Conservation (phyloP, 2,797 vertebrate genomes). For the Tangara arthus region DNA sequence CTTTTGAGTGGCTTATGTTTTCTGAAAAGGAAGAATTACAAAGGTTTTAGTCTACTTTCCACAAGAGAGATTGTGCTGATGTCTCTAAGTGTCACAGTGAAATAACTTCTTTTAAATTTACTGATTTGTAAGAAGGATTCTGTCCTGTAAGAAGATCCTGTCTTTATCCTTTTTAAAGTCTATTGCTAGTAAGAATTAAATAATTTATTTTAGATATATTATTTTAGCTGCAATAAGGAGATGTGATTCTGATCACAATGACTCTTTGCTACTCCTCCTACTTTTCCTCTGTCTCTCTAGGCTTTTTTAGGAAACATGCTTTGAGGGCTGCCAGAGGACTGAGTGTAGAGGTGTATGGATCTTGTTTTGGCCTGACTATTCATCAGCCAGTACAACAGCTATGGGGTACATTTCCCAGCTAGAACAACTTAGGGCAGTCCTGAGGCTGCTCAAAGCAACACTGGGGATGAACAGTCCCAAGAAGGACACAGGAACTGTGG, state of each 20-base stretch:
- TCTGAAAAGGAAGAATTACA: not conserved
- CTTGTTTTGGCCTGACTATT: not conserved
- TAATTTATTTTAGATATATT: not conserved
- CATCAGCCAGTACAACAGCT: not conserved
- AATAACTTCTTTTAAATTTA: not conserved
- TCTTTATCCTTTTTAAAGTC: not conserved
- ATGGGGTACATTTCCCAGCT: not conserved
- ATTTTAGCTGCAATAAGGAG: not conserved
- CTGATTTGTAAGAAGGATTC: not conserved
- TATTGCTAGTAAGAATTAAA: not conserved
- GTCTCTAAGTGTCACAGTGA: not conserved
- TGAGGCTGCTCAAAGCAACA: not conserved
- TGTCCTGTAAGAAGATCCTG: not conserved
- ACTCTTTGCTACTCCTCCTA: not conserved
- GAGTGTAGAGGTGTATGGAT: not conserved
- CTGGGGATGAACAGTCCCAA: not conserved
- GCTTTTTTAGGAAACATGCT: not conserved
- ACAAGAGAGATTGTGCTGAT: not conserved
- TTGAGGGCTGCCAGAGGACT: not conserved
- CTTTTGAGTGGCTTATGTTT: not conserved
- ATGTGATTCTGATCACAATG: not conserved
- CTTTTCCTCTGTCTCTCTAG: not conserved
- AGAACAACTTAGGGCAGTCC: not conserved
- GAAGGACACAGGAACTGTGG: not conserved
- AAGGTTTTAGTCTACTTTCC: not conserved